Evolutionary conservation across 1,140 invertebrate species (phyloP), one percentile per base, ranked within the genome.

Genomic region (Penaeus vannamei): DNA sequence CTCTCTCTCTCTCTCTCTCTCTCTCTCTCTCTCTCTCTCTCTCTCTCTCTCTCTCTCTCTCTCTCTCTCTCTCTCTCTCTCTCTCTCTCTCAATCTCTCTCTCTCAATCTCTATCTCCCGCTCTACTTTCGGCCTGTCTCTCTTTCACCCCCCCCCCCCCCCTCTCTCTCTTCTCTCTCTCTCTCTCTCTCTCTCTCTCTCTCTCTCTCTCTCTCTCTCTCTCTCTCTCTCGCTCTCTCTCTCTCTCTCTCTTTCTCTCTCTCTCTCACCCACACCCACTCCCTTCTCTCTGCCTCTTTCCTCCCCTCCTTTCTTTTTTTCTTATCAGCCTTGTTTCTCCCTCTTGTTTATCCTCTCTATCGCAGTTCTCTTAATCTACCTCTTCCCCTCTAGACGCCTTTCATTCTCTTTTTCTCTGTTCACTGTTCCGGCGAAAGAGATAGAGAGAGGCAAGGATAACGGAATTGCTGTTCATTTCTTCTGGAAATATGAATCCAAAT

Each of bases 231-330:
- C 83, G 36, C 83, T 64, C 83, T 64, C 83, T 64, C 60, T 64
- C 83, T 64, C 83, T 64, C 62, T 64, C 83, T 64, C 83, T 64
- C 83, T 64, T 62, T 64, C 83, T 64, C 83, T 64, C 83, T 64
- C 83, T 84, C 59, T 36, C 2, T 84, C 61, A 62, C 61, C 61
- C 61, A 62, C 82, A 22, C 61, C 61, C 82, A 2, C 62, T 64
- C 59, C 2, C 22, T 61, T 42, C n/a, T 53, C 42, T 32, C 20
- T 32, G 3, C 76, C 32, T 36, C 36, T 22, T 36, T 32, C 22
- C 26, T 32, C 81, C 23, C 81, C 46, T 29, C 29, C 81, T 60
- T 36, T 83, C 36, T 60, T 29, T 83, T 59, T 60, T 59, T 83
- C 46, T 83, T n/a, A 59, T 59, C 60, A 8, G 46, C 81, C 60